Evolutionary conservation across 1,140 invertebrate species (phyloP).

Genomic region (Chelonus insularis): DNA sequence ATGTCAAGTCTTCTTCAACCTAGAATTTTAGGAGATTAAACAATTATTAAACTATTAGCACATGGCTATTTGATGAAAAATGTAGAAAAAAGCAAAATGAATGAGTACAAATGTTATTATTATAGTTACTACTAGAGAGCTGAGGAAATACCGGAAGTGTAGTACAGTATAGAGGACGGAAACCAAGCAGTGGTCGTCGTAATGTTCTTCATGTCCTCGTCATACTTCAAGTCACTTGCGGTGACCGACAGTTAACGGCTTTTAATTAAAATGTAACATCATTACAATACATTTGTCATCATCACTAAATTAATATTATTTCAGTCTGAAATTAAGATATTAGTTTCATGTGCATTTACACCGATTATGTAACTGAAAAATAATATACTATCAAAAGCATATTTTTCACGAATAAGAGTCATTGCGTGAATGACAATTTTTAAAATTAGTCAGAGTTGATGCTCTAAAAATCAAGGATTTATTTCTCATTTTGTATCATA

Average conservation of each 20-base stretch:
- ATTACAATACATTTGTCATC: background rate
- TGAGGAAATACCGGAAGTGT: conserved; percentile 14
- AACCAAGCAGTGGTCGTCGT: conserved; percentile 23
- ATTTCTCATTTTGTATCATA: too few species aligned
- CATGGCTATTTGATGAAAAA: background rate
- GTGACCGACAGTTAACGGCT: conserved; percentile 10
- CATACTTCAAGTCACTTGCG: conserved; percentile 13
- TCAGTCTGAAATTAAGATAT: too few species aligned
- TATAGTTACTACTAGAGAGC: too few species aligned
- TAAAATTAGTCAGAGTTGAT: too few species aligned
- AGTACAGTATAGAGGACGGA: conserved; percentile 5
- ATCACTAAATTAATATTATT: too few species aligned
- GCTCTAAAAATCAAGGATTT: too few species aligned
- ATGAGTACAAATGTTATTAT: too few species aligned
- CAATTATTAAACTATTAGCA: conserved; percentile 1
- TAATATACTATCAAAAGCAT: too few species aligned
- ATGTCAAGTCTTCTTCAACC: background rate
- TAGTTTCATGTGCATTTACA: too few species aligned
- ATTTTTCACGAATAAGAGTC: too few species aligned
- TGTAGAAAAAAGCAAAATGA: background rate
- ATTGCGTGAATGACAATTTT: too few species aligned
- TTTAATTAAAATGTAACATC: conserved; percentile 9
- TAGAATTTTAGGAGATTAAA: background rate
- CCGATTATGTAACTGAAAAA: too few species aligned
- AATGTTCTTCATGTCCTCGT: conserved; percentile 21